Evolutionary conservation across 23 tunicate species (phyloP).

Genomic region (Trididemnum miniatum): DNA sequence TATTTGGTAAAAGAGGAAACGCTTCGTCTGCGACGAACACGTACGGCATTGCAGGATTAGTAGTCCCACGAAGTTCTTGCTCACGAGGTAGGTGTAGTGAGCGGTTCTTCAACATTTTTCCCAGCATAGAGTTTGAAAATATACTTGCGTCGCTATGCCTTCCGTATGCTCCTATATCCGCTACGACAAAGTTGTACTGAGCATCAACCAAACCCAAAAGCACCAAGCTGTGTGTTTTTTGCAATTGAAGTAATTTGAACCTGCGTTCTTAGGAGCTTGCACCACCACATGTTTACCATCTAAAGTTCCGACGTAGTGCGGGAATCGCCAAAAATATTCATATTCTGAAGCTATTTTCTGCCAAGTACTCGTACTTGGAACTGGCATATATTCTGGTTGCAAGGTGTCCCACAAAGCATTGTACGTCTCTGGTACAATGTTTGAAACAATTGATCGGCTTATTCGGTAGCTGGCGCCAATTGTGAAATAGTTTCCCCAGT

Average conservation of each 20-base stretch:
- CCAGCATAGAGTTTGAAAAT: conserved; percentile 44
- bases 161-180: conserved; percentile 47
- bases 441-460: conserved; percentile 5
- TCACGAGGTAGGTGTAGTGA: too few species aligned
- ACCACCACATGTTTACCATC: conserved; percentile 46
- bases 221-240: conserved; percentile 44
- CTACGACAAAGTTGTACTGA: conserved; percentile 30
- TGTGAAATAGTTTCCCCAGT: too few species aligned
- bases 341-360: neutral
- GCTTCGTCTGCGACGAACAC: too few species aligned
- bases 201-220: conserved; percentile 52
- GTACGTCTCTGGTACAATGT: conserved; percentile 44
- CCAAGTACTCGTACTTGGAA: conserved; percentile 13
- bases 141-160: conserved; percentile 32
- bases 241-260: conserved; percentile 38
- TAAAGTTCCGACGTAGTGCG: conserved; percentile 43
- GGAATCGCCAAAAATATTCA: conserved; percentile 36
- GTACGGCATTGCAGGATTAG: too few species aligned
- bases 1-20: too few species aligned
- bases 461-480: conserved; percentile 32
- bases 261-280: conserved; percentile 40
- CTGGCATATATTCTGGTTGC: conserved; percentile 18
- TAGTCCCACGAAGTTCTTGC: too few species aligned
- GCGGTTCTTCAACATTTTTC: too few species aligned
- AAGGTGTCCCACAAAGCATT: conserved; percentile 32